Evolutionary conservation across 2,888 invertebrate species (phyloP), one percentile per base, ranked within the genome.

Genomic region (Tanypteryx hageni): DNA sequence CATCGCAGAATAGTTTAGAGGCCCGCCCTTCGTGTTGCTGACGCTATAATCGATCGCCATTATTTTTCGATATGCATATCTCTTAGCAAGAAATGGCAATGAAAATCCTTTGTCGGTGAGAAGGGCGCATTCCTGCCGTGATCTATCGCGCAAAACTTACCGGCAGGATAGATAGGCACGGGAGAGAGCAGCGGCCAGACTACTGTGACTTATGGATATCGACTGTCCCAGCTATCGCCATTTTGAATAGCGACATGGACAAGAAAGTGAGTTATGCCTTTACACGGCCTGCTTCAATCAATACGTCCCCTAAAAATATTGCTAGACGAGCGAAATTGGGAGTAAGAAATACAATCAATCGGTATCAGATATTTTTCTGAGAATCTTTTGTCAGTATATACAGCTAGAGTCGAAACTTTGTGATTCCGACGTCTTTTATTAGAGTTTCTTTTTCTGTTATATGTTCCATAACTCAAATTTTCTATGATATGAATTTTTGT

Each of bases 151-250:
- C 64, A 64, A 7, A 64, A 64, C 18, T 7, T n/a, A 68, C n/a
- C 22, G 68, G n/a, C n/a, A n/a, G 68, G 68, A 5, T 68, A n/a
- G 68, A 68, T 68, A 44, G 44, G 44, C 44, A 44, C 44, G 44
- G 0, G 64, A 14, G 64, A 7, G 64, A n/a, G n/a, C n/a, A 18
- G 68, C 18, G 18, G 68, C 18, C 68, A 68, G 68, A 22, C n/a
- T 68, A 22, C n/a, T 44, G n/a, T 68, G 68, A 68, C 18, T 68
- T 68, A 68, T 68, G 68, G 68, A 68, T 68, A 68, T 68, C 68
- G 68, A 68, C 68, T 68, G 68, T n/a, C 68, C 68, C 9, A n/a
- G 18, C 22, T n/a, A 22, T 68, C 3, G 18, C 68, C 68, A 68
- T 68, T 68, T 68, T 68, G 68, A 22, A 68, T 68, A 68, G 9